Evolutionary conservation across 2,797 vertebrate species (phyloP).

Genomic region (Cossypha dichroa): DNA sequence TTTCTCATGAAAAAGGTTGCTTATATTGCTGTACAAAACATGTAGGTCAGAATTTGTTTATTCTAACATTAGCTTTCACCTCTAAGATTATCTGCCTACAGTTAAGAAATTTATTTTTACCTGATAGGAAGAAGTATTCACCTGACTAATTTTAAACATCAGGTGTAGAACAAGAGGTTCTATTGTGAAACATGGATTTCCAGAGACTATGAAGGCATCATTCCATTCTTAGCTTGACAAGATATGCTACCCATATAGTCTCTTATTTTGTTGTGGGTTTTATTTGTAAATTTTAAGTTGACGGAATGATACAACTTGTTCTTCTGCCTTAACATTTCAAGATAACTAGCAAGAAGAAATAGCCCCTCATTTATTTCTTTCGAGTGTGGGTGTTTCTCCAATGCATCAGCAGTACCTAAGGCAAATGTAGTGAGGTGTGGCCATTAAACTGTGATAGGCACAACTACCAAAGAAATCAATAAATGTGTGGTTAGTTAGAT

Average conservation of each 20-base stretch:
- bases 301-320: background rate
- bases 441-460: background rate
- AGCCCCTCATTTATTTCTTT: background rate
- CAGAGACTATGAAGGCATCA: background rate
- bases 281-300: background rate
- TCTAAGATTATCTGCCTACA: background rate
- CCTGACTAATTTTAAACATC: background rate
- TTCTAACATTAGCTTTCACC: background rate
- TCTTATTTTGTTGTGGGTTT: background rate
- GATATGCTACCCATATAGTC: background rate
- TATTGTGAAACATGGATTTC: background rate
- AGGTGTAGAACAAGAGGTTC: background rate
- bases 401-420: background rate
- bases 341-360: background rate
- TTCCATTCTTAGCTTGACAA: background rate
- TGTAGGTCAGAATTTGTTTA: background rate
- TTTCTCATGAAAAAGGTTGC: background rate
- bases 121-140: background rate
- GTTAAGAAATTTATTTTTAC: background rate
- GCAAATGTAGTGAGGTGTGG: background rate
- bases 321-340: background rate
- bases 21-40: background rate
- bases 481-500: background rate
- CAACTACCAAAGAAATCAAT: background rate
- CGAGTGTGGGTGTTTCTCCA: background rate